Evolutionary conservation across 2,797 vertebrate genomes (phyloP), one percentile per base, ranked within the genome.

Genomic region (Acomys russatus): DNA sequence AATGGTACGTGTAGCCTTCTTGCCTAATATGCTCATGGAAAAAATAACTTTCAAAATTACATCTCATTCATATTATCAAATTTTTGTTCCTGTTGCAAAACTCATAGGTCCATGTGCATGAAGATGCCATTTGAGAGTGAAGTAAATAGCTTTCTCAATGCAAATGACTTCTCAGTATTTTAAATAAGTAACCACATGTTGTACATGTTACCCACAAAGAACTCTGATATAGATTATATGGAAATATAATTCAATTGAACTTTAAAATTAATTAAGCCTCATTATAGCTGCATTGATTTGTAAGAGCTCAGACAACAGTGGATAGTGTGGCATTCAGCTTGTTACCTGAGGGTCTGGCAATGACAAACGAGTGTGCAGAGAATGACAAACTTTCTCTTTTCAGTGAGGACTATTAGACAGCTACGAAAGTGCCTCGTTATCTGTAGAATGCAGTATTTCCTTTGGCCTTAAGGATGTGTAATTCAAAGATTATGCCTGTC

Each of bases 161-260:
- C 3, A 23, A 63, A 56, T 77, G 22, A 91, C 44, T 38, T 66
- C 17, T 4, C 8, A 76, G 18, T 22, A 0, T 38, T 82, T 86
- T 80, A 88, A 87, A 59, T 56, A 94, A 90, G 14, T 64, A 87
- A 61, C 94, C 70, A 96, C 86, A 88, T 80, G 71, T 33, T 61
- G 3, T 54, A 8, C 12, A 30, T 78, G 23, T 89, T 82, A 82
- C 3, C 44, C 33, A n/a, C 30, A 87, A 92, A 91, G 33, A 92
- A 78, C 33, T 77, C 15, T 78, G 38, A 77, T 80, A 95, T 25
- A 79, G 12, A 79, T 90, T 86, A 95, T 49, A 66, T 92, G 73
- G 30, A 92, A 97, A 70, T 95, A 94, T 92, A 90, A 64, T 90
- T 92, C 30, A 91, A 88, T 89, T 94, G 63, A 73, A 89, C 80